phyloP scores from a whole-genome alignment of 2,888 invertebrate genomes.

The Carterocephalus palaemon region DNA sequence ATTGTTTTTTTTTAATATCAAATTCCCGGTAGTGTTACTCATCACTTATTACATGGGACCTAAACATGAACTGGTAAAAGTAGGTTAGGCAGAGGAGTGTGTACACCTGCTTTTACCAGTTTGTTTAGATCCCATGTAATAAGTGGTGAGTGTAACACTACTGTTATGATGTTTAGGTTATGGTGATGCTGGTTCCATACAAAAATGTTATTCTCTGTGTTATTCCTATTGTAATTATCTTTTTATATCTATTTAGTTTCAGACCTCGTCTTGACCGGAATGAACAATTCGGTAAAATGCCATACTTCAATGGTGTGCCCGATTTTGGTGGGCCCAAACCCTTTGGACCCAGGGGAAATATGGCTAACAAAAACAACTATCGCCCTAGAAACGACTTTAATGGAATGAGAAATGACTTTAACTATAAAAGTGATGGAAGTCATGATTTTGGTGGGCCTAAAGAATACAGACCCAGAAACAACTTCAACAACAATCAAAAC shows the following conservation, averaged over 20 bases:
- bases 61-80: too few species aligned
- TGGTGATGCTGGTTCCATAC: too few species aligned
- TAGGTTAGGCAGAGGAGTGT: too few species aligned
- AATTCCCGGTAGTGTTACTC: too few species aligned
- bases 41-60: too few species aligned
- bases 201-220: too few species aligned
- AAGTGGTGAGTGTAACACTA: too few species aligned
- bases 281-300: conserved; percentile 82
- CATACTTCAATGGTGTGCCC: conserved; percentile 62
- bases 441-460: conserved; percentile 73
- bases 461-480: conserved; percentile 65
- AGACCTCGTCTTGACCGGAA: conserved; percentile 82
- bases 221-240: background rate
- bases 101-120: too few species aligned
- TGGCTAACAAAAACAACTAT: conserved; percentile 66
- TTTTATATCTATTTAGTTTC: conserved; percentile 52
- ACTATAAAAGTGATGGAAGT: conserved; percentile 57
- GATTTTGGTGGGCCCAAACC: conserved; percentile 75
- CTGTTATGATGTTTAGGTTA: too few species aligned
- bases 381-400: conserved; percentile 73
- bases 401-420: conserved; percentile 68
- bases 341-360: conserved; percentile 66
- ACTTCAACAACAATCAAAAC: conserved; percentile 60
- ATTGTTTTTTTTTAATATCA: too few species aligned
- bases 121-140: too few species aligned